phyloP scores from a whole-genome alignment of 2,888 invertebrate species.

The Stratiomys singularior region DNA sequence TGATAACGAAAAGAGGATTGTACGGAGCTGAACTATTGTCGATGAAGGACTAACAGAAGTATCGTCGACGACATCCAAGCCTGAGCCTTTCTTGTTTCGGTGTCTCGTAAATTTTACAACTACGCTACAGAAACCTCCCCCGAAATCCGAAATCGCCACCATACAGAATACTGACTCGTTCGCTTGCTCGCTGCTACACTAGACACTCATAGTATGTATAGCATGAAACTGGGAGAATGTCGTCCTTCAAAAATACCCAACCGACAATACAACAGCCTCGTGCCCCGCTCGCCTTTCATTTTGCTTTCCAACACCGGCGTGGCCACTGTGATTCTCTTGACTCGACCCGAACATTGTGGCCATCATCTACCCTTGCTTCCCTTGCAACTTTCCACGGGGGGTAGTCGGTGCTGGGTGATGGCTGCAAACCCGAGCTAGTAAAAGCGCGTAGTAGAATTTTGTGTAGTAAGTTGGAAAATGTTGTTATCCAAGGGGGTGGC shows the following conservation, averaged over 20 bases:
- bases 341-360: constrained; percentile 1
- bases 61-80: background rate
- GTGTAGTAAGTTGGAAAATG: constrained; percentile 40
- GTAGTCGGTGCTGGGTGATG: background rate
- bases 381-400: background rate
- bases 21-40: constrained; percentile 32
- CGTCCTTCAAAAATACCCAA: constrained; percentile 39
- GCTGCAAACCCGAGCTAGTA: constrained; percentile 1
- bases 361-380: constrained; percentile 11
- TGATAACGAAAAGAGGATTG: constrained; percentile 2
- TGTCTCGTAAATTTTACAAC: constrained; percentile 44
- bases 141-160: constrained; percentile 36
- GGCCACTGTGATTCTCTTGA: background rate
- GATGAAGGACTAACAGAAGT: constrained; percentile 32
- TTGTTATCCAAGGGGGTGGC: constrained; percentile 16
- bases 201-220: constrained; percentile 33
- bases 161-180: constrained; percentile 27
- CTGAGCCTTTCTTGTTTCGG: background rate
- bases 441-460: constrained; percentile 25
- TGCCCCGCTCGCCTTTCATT: constrained; percentile 14
- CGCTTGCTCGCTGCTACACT: constrained; percentile 12
- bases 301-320: constrained; percentile 15
- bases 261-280: constrained; percentile 13
- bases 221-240: constrained; percentile 26
- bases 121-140: constrained; percentile 5